phyloP scores from a whole-genome alignment of 2,888 invertebrate species.

The Cremastinae sp. region DNA sequence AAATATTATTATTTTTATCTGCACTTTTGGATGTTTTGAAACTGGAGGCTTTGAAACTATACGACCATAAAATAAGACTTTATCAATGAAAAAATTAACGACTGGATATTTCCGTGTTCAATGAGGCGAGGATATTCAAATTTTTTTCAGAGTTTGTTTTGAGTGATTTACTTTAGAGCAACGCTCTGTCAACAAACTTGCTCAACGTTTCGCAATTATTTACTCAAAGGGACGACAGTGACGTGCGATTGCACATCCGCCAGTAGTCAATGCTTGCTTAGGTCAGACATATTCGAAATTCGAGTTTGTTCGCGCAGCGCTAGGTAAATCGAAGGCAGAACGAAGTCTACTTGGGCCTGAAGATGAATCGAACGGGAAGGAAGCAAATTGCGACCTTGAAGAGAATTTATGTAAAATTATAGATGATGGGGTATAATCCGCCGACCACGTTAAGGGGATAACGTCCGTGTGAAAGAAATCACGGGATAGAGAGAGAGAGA shows the following conservation, averaged over 20 bases:
- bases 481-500: conserved; percentile 2
- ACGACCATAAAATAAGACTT: too few relatives aligned
- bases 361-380: conserved; percentile 9
- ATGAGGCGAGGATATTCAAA: background rate
- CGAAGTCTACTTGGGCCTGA: background rate
- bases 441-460: conserved; percentile 17
- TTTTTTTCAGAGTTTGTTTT: background rate
- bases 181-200: background rate
- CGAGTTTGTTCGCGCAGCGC: conserved; percentile 15
- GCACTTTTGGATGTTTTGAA: too few relatives aligned
- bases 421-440: conserved; percentile 27
- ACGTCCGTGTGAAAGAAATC: conserved; percentile 40
- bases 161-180: too few relatives aligned
- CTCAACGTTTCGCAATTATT: background rate
- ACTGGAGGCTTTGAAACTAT: too few relatives aligned
- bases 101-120: too few relatives aligned
- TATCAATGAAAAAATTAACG: too few relatives aligned
- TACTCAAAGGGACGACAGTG: conserved; percentile 6
- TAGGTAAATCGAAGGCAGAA: background rate
- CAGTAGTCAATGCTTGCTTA: conserved; percentile 30
- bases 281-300: conserved; percentile 29
- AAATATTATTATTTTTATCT: too few relatives aligned
- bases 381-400: conserved; percentile 57
- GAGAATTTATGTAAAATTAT: conserved; percentile 56
- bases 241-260: conserved; percentile 2